Evolutionary conservation across 2,888 invertebrate species (phyloP).

Genomic region (Furcula furcula): DNA sequence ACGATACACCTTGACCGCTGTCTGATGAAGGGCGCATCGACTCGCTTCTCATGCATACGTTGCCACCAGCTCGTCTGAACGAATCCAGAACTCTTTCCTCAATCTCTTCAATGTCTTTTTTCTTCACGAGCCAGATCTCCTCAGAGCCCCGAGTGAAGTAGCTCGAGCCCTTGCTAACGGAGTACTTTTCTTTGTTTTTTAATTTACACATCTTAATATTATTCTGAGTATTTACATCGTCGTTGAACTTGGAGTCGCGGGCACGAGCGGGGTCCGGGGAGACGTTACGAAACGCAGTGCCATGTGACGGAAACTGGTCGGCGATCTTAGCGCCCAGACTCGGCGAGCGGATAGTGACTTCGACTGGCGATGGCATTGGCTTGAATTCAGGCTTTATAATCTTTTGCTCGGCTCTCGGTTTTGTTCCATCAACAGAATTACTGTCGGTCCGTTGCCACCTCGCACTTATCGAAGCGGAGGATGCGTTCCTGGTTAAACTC

Average conservation of each 20-base stretch:
- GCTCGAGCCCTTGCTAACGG: slow-evolving; percentile 71
- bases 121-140: slow-evolving; percentile 78
- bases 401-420: slow-evolving; percentile 60
- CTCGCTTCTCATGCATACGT: slow-evolving; percentile 40
- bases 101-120: slow-evolving; percentile 75
- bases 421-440: slow-evolving; percentile 39
- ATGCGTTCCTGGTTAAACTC: slow-evolving; percentile 34
- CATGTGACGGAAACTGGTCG: slow-evolving; percentile 72
- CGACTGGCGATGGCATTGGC: slow-evolving; percentile 62
- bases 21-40: slow-evolving; percentile 47
- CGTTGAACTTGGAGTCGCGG: slow-evolving; percentile 43
- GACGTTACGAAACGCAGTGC: slow-evolving; percentile 74
- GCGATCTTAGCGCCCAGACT: slow-evolving; percentile 66
- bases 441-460: slow-evolving; percentile 57
- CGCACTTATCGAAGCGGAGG: slow-evolving; percentile 30
- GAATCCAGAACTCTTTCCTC: slow-evolving; percentile 73
- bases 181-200: slow-evolving; percentile 64
- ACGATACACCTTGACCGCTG: slow-evolving; percentile 47
- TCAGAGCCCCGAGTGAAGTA: slow-evolving; percentile 74
- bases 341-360: slow-evolving; percentile 70
- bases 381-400: slow-evolving; percentile 75
- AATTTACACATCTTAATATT: slow-evolving; percentile 64
- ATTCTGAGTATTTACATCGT: slow-evolving; percentile 58
- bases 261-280: slow-evolving; percentile 52
- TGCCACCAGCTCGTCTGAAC: slow-evolving; percentile 64